phyloP scores from a whole-genome alignment of 2,888 invertebrate genomes.

The Dione vanillae region DNA sequence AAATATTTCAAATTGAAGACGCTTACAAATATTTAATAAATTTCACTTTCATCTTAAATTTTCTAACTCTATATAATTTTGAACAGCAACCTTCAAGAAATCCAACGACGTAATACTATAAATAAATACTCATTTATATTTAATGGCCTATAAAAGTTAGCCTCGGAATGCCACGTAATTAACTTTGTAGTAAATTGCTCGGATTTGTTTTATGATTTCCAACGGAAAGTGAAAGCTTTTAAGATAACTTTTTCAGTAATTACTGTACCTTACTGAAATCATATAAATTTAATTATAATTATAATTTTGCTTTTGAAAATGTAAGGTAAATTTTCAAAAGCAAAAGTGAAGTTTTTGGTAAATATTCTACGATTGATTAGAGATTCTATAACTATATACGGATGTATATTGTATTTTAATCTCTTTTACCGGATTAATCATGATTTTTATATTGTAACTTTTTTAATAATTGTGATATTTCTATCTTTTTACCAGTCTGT shows the following conservation, averaged over 20 bases:
- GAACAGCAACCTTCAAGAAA: not conserved
- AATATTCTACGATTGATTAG: too few species aligned
- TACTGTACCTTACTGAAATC: slow-evolving; percentile 7
- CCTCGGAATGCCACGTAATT: slow-evolving; percentile 38
- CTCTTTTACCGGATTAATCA: too few species aligned
- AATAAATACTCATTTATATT: slow-evolving; percentile 38
- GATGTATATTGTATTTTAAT: too few species aligned
- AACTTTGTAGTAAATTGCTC: slow-evolving; percentile 39
- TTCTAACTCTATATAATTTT: too few species aligned
- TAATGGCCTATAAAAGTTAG: slow-evolving; percentile 40
- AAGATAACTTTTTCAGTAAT: slow-evolving; percentile 18
- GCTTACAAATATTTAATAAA: too few species aligned
- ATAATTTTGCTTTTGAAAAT: not conserved
- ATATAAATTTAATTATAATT: slow-evolving; percentile 9
- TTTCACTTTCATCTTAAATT: too few species aligned
- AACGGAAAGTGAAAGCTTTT: slow-evolving; percentile 22
- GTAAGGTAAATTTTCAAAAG: not conserved
- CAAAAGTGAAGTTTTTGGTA: too few species aligned
- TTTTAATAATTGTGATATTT: too few species aligned
- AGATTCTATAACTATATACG: too few species aligned
- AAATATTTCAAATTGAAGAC: too few species aligned
- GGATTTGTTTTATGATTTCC: slow-evolving; percentile 42
- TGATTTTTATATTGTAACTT: too few species aligned
- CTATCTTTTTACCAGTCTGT: too few species aligned
- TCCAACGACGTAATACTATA: slow-evolving; percentile 8